These are phyloP conservation scores for Brachymystax lenok DNA, from an alignment of 2,797 vertebrate genomes.

Conservation along the genomic window DNA sequence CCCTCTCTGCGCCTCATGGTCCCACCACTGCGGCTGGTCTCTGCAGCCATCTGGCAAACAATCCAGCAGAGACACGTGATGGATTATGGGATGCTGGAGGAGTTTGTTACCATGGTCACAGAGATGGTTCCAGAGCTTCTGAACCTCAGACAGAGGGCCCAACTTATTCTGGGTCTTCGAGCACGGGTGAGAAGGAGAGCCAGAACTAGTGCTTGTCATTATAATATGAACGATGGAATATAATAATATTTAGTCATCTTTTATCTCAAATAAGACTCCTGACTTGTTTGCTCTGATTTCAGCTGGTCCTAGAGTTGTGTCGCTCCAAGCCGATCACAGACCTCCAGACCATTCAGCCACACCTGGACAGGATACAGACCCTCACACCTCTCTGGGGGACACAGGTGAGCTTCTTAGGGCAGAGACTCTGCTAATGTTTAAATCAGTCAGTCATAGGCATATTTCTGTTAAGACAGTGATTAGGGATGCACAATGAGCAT, in stretches of 20 bases:
- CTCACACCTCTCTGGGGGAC: slow-evolving; percentile 58
- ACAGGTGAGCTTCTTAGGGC: slow-evolving; percentile 43
- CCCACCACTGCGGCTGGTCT: slow-evolving; percentile 68
- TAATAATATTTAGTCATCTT: neutral
- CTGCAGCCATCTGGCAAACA: slow-evolving; percentile 78
- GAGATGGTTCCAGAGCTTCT: slow-evolving; percentile 69
- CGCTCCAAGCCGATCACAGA: slow-evolving; percentile 58
- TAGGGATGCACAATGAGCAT: no score
- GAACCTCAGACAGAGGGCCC: slow-evolving; percentile 60
- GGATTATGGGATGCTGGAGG: slow-evolving; percentile 73
- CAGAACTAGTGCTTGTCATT: neutral
- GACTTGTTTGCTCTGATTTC: slow-evolving; percentile 14
- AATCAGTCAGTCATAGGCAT: neutral
- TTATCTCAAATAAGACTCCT: neutral
- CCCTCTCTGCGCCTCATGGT: slow-evolving; percentile 59
- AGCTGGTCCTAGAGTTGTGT: slow-evolving; percentile 62
- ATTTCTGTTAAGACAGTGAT: no score
- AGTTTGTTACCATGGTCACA: slow-evolving; percentile 71
- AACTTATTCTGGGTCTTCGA: slow-evolving; percentile 74
- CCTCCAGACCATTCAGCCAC: slow-evolving; percentile 43
- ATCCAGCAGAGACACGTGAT: slow-evolving; percentile 69
- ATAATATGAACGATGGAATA: neutral
- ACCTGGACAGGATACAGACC: slow-evolving; percentile 59
- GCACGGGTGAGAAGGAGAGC: slow-evolving; percentile 63
- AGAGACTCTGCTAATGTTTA: neutral